Percentiles rank a stretch among this genome's conserved stretches.
Conservation (phyloP, 2,888 invertebrate genomes). For the Lycaena phlaeas region DNA sequence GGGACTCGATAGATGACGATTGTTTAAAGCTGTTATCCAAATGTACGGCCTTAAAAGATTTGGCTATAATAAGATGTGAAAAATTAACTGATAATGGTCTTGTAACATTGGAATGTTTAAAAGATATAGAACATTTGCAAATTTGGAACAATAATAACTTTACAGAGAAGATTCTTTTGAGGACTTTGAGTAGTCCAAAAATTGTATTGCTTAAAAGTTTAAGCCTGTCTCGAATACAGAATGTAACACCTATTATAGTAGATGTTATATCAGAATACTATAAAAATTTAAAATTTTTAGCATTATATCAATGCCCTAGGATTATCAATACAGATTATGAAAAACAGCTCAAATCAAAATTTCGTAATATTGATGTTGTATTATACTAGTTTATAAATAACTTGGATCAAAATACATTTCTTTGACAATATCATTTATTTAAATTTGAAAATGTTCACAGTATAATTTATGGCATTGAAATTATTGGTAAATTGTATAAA, state of each 20-base stretch:
- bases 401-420: not conserved
- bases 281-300: conserved; percentile 50
- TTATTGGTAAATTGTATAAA: conserved; percentile 10
- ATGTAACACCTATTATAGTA: conserved; percentile 49
- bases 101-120: conserved; percentile 33
- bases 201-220: conserved; percentile 43
- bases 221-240: conserved; percentile 52
- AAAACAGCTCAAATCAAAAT: conserved; percentile 53
- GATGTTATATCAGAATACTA: conserved; percentile 56
- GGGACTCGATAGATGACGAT: conserved; percentile 44
- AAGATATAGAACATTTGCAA: conserved; percentile 41
- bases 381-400: conserved; percentile 31
- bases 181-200: conserved; percentile 38
- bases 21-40: conserved; percentile 41
- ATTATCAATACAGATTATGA: conserved; percentile 54
- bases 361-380: conserved; percentile 57
- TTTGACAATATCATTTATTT: conserved; percentile 10
- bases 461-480: conserved; percentile 20
- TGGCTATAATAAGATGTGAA: conserved; percentile 56
- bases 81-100: conserved; percentile 50
- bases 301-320: conserved; percentile 56
- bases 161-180: conserved; percentile 39
- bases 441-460: conserved; percentile 19
- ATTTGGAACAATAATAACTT: conserved; percentile 61
- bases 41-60: conserved; percentile 43